Evolutionary conservation across 92 coral and sea anemone species (phyloP).

Genomic region (Desmophyllum pertusum): DNA sequence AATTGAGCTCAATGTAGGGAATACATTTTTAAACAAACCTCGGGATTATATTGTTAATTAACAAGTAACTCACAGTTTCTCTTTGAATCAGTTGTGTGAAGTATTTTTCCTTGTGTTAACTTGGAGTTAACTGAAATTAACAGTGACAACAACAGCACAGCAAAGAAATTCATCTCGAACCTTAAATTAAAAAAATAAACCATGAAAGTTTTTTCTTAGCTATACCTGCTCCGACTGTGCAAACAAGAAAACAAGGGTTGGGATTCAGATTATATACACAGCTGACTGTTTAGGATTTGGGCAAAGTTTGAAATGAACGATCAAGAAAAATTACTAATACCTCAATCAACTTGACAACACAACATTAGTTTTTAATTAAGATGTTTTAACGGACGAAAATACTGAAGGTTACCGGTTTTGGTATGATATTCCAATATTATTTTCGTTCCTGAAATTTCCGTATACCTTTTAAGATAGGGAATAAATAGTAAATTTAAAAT

Average conservation of each 20-base stretch:
- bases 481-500: too few relatives aligned
- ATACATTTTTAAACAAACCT: too few relatives aligned
- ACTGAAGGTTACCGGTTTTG: too few relatives aligned
- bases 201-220: neutral
- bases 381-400: too few relatives aligned
- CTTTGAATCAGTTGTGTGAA: neutral
- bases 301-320: too few relatives aligned
- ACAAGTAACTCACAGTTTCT: neutral
- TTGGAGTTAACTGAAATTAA: neutral
- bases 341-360: neutral
- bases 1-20: too few relatives aligned
- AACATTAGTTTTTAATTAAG: neutral
- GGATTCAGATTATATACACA: too few relatives aligned
- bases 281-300: neutral
- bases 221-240: neutral
- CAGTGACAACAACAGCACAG: neutral
- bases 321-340: neutral
- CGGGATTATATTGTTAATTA: too few relatives aligned
- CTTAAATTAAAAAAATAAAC: neutral
- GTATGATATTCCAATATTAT: too few relatives aligned
- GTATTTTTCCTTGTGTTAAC: neutral
- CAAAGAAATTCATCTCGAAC: neutral
- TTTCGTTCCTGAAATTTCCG: too few relatives aligned
- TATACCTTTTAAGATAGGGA: too few relatives aligned
- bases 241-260: neutral